A percentile compares a stretch with the other conserved stretches of the same genome.
These are phyloP conservation scores for Gadopsis bispinosus DNA, from an alignment of 2,797 vertebrate species.

Conservation along the genomic window DNA sequence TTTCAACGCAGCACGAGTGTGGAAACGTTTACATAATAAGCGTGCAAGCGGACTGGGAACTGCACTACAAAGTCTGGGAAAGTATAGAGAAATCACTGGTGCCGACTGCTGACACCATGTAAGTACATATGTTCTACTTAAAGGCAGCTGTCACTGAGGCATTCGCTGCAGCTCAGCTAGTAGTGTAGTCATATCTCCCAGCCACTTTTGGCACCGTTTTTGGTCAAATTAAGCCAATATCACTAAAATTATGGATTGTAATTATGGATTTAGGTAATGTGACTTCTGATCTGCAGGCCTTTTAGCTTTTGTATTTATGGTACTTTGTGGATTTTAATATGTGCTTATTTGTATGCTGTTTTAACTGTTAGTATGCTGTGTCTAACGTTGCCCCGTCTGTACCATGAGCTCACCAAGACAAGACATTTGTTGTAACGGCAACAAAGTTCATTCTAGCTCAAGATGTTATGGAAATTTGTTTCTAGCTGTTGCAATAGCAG, in stretches of 20 bases:
- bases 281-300: not conserved
- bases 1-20: conserved; percentile 15
- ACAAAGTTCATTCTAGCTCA: too few species aligned
- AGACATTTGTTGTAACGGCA: too few species aligned
- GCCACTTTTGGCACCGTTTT: not conserved
- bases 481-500: not conserved
- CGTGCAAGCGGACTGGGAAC: conserved; percentile 19
- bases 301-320: too few species aligned
- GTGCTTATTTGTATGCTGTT: not conserved
- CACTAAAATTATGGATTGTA: not conserved
- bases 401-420: not conserved
- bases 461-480: too few species aligned
- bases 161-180: conserved; percentile 14
- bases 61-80: not conserved
- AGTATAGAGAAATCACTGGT: conserved; percentile 19
- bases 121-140: conserved; percentile 24
- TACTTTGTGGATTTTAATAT: not conserved
- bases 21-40: conserved; percentile 41
- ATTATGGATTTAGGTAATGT: not conserved
- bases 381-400: not conserved
- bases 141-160: not conserved
- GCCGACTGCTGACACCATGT: conserved; percentile 31
- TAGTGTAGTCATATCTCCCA: conserved; percentile 1
- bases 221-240: not conserved
- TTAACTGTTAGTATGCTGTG: not conserved